Percentiles rank a stretch among this genome's conserved stretches.
Evolutionary conservation across 2,113 vertebrate genomes (phyloP).

Genomic region (Abramis brama): DNA sequence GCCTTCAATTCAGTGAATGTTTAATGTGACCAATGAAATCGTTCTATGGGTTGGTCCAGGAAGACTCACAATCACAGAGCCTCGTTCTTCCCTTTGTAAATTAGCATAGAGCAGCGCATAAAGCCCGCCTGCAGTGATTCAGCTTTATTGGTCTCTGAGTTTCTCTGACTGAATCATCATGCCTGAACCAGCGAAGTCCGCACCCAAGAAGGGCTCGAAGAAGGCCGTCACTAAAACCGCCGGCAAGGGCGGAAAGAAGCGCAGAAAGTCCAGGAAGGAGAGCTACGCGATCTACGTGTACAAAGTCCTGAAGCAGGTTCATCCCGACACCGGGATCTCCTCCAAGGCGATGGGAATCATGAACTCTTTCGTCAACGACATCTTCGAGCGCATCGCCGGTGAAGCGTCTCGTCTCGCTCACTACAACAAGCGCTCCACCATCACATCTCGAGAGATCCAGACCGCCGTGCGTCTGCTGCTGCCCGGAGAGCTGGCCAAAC

Average conservation of each 20-base stretch:
- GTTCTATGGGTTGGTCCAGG: too few species aligned
- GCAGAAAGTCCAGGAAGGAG: too few species aligned
- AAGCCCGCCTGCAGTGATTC: too few species aligned
- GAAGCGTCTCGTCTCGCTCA: slow-evolving; percentile 69
- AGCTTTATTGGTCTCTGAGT: too few species aligned
- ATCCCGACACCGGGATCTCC: slow-evolving; percentile 80
- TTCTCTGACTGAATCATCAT: not conserved
- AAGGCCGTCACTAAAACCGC: slow-evolving; percentile 49
- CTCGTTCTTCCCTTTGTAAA: too few species aligned
- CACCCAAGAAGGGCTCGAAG: slow-evolving; percentile 48
- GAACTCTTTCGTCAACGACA: slow-evolving; percentile 72
- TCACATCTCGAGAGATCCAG: slow-evolving; percentile 83
- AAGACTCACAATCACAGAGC: too few species aligned
- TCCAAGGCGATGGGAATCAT: slow-evolving; percentile 77
- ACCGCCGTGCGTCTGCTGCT: slow-evolving; percentile 78
- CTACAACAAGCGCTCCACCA: slow-evolving; percentile 73
- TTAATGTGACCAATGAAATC: too few species aligned
- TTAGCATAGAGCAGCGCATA: too few species aligned
- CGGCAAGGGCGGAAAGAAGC: slow-evolving; percentile 27
- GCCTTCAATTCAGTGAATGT: too few species aligned
- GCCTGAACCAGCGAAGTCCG: slow-evolving; percentile 40
- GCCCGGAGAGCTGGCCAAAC: slow-evolving; percentile 65
- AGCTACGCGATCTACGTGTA: too few species aligned
- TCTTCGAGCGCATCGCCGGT: slow-evolving; percentile 69
- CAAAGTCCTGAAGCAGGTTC: slow-evolving; percentile 39